Evolutionary conservation across 2,888 invertebrate species (phyloP), one percentile per base, ranked within the genome.

Genomic region (Nyleta sp.): DNA sequence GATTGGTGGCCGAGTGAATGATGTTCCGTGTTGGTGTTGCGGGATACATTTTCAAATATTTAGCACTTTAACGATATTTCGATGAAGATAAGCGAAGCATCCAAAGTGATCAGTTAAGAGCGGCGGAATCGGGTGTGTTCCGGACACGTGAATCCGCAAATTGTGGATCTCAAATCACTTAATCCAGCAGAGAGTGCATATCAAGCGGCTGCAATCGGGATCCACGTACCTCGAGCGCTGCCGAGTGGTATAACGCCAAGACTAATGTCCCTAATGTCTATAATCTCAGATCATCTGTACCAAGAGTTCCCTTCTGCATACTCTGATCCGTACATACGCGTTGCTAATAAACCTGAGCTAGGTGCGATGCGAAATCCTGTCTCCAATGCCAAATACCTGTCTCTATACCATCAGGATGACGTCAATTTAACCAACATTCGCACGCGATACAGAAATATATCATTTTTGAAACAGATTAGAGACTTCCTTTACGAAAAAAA

Each of bases 181-280:
- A 84, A 60, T 40, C 46, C 50, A 35, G 55, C 57, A 28, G 17
- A 76, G 74, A 65, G 77, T 74, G 81, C 71, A 57, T 74, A 77
- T 74, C 76, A 76, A 70, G 76, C 53, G 40, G 53, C 67, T 42
- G 50, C 57, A 71, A 78, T 80, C 72, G 48, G 55, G 44, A 35
- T 24, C 28, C 33, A 35, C 55, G 67, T 59, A 75, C 78, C 78
- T 75, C 59, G 64, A 75, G 80, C 80, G 60, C 72, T 62, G 65
- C 33, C 62, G 50, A 76, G 48, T 46, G 48, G 48, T 82, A n/a
- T n/a, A 84, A 81, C 82, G 79, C 75, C 81, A 82, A 85, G 84
- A 86, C 86, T 88, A 89, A 89, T 89, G 88, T 85, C 84, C 83
- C 86, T 89, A 89, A 90, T 89, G 88, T 86, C 87, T 89, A 88